Conservation (phyloP, 2,888 invertebrate species). For the Leptothorax acervorum region DNA sequence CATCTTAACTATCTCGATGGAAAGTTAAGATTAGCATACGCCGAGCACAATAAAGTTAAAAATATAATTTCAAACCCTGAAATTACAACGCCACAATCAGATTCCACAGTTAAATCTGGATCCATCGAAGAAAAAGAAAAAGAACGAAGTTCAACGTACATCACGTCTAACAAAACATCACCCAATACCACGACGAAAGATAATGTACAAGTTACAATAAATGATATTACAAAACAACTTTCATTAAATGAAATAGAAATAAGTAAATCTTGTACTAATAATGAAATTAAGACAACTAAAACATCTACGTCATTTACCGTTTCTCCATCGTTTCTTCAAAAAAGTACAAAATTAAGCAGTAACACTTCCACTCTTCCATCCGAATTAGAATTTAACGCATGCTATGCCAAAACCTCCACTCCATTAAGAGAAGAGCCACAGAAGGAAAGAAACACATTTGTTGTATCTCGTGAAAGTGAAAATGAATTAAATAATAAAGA, state of each 20-base stretch:
- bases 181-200: background rate
- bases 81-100: background rate
- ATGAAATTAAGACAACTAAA: background rate
- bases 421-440: constrained; percentile 7
- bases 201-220: background rate
- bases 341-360: background rate
- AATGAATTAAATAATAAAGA: background rate
- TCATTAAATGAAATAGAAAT: too few species aligned
- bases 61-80: background rate
- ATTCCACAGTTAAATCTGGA: background rate
- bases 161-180: background rate
- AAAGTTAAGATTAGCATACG: constrained; percentile 35
- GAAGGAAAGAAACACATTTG: background rate
- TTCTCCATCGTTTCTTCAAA: background rate
- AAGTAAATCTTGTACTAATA: background rate
- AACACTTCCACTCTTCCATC: background rate
- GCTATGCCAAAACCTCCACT: background rate
- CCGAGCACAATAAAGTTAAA: background rate
- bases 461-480: background rate
- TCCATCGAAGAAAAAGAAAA: background rate
- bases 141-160: background rate
- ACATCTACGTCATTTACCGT: background rate
- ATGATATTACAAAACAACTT: too few species aligned
- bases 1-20: constrained; percentile 51
- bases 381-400: background rate